Conservation (phyloP, 2,113 vertebrate species). For the Trematomus loennbergii region DNA sequence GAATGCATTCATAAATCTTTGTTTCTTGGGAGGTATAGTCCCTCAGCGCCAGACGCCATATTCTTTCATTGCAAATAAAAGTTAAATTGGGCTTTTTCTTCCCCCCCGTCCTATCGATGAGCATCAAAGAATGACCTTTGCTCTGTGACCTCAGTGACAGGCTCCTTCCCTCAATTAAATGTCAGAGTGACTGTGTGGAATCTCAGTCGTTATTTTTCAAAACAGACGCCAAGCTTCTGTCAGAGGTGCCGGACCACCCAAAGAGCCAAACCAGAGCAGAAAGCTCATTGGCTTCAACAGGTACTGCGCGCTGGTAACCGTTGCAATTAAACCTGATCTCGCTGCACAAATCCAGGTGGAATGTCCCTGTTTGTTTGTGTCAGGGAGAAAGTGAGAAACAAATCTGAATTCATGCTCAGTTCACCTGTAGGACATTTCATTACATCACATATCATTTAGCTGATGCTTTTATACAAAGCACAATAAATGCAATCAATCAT, state of each 20-base stretch:
- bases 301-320: constrained; percentile 29
- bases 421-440: constrained; percentile 5
- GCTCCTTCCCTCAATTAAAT: constrained; percentile 61
- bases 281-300: constrained; percentile 49
- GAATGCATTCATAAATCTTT: neutral
- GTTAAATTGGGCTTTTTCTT: constrained; percentile 30
- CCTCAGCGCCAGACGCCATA: constrained; percentile 17
- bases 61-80: constrained; percentile 46
- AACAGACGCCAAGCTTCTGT: constrained; percentile 57
- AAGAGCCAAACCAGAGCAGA: constrained; percentile 27
- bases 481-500: too few species aligned
- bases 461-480: neutral
- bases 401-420: neutral
- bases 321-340: constrained; percentile 46
- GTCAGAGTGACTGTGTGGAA: constrained; percentile 61
- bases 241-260: constrained; percentile 68
- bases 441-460: too few species aligned
- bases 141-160: constrained; percentile 60
- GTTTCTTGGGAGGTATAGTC: constrained; percentile 27
- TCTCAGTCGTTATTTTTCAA: constrained; percentile 58
- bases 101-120: constrained; percentile 35
- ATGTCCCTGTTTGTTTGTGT: constrained; percentile 25
- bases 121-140: constrained; percentile 72
- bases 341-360: constrained; percentile 31
- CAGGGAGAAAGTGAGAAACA: neutral